Percentiles rank a stretch among this genome's conserved stretches.
phyloP scores from a whole-genome alignment of 2,797 vertebrate genomes.

The Channa striata region DNA sequence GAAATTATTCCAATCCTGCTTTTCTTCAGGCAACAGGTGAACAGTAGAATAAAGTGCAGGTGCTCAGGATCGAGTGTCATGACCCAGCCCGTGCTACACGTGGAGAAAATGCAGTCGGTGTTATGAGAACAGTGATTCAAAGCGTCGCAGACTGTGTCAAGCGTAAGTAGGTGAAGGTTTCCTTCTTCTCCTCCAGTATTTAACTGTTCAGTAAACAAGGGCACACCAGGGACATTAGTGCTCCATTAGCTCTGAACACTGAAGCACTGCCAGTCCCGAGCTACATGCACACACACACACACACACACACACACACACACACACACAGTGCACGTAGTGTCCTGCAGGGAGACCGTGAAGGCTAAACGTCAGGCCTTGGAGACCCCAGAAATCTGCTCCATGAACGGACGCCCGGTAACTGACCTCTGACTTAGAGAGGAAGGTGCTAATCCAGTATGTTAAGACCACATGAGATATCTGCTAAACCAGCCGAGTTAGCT shows the following conservation, averaged over 20 bases:
- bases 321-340: slow-evolving; percentile 7
- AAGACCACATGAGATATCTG: slow-evolving; percentile 20
- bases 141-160: slow-evolving; percentile 36
- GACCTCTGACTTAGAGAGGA: slow-evolving; percentile 38
- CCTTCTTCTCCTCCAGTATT: slow-evolving; percentile 58
- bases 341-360: slow-evolving; percentile 20
- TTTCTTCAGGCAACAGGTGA: slow-evolving; percentile 45
- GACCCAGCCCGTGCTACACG: slow-evolving; percentile 4
- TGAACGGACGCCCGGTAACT: slow-evolving; percentile 21
- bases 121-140: slow-evolving; percentile 44
- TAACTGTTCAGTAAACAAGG: slow-evolving; percentile 68
- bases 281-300: slow-evolving; percentile 5
- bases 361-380: slow-evolving; percentile 16
- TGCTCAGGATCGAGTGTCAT: slow-evolving; percentile 37
- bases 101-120: slow-evolving; percentile 26
- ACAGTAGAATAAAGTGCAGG: slow-evolving; percentile 30
- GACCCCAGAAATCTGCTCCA: slow-evolving; percentile 18
- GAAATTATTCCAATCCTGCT: too few relatives aligned
- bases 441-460: slow-evolving; percentile 5
- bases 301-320: slow-evolving; percentile 9
- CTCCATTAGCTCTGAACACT: slow-evolving; percentile 61
- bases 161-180: slow-evolving; percentile 50
- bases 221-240: slow-evolving; percentile 61
- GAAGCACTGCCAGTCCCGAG: slow-evolving; percentile 56
- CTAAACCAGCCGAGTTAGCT: slow-evolving; percentile 13